A percentile compares a stretch with the other conserved stretches of the same genome.
These are phyloP conservation scores for Luscinia luscinia DNA, from an alignment of 2,797 vertebrate species.

Conservation along the genomic window DNA sequence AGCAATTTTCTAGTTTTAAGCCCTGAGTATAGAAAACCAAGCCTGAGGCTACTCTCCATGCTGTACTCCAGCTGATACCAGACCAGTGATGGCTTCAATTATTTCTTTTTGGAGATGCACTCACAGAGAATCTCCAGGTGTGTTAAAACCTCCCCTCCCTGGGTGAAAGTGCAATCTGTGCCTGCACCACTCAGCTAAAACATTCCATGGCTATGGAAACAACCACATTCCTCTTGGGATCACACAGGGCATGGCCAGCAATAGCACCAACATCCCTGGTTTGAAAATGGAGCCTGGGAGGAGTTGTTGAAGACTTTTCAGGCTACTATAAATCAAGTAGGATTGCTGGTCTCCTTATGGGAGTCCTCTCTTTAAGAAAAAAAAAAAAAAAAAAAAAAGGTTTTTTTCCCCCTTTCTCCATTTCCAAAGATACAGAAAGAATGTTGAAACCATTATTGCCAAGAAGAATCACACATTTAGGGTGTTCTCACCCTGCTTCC, in stretches of 20 bases:
- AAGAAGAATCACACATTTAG: too few relatives aligned
- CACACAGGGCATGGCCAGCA: neutral
- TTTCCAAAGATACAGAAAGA: too few relatives aligned
- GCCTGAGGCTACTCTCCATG: neutral
- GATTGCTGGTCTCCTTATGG: too few relatives aligned
- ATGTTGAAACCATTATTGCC: too few relatives aligned
- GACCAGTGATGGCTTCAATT: neutral
- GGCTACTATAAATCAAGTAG: too few relatives aligned
- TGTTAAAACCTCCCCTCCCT: constrained; percentile 1
- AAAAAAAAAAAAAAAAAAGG: too few relatives aligned
- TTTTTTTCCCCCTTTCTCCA: too few relatives aligned
- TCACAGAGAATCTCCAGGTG: neutral
- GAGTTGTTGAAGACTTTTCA: neutral
- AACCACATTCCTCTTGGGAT: neutral
- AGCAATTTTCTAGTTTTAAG: constrained; percentile 9
- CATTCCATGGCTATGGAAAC: neutral
- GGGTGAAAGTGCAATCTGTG: neutral
- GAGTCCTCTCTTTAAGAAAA: too few relatives aligned
- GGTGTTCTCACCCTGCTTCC: neutral
- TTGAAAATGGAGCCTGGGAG: neutral
- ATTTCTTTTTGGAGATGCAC: neutral
- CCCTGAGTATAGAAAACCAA: neutral
- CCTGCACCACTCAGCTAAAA: neutral
- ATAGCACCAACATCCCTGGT: neutral
- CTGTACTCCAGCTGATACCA: neutral